These are phyloP conservation scores for Willisornis vidua DNA, from an alignment of 2,113 vertebrate genomes.

Conservation along the genomic window DNA sequence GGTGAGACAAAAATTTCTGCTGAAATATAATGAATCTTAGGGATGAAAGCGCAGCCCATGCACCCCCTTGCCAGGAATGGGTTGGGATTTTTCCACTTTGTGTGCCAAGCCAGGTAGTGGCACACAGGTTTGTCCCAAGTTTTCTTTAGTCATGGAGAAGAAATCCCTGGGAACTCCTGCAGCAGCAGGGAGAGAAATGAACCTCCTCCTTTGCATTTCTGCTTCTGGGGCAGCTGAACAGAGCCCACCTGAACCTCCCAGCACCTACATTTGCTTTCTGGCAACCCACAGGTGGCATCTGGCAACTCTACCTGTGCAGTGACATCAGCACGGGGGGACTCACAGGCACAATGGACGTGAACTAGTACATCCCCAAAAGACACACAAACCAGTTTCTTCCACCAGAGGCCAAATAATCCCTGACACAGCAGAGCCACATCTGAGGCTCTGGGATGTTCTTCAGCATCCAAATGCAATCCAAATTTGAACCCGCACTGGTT, in stretches of 20 bases:
- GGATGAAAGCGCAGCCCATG: background rate
- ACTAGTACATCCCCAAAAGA: background rate
- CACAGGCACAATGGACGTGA: background rate
- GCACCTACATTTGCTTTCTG: background rate
- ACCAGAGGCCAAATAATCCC: background rate
- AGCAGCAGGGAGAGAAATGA: background rate
- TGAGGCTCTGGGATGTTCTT: background rate
- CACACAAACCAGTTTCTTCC: background rate
- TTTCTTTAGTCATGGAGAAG: background rate
- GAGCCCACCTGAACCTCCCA: rapidly evolving
- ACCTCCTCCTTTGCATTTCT: background rate
- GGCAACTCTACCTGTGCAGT: background rate
- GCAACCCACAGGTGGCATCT: background rate
- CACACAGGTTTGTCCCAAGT: background rate
- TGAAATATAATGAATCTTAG: constrained; percentile 35
- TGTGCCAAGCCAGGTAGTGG: background rate
- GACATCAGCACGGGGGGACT: background rate
- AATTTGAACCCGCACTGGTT: background rate
- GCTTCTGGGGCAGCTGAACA: rapidly evolving
- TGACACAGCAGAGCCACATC: background rate
- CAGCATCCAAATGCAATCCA: background rate
- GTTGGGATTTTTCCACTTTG: background rate
- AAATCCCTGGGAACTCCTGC: background rate
- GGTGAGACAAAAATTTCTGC: constrained; percentile 56
- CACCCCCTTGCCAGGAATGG: background rate